phyloP scores from a whole-genome alignment of 2,797 vertebrate genomes.

The Acrossocheilus fasciatus region DNA sequence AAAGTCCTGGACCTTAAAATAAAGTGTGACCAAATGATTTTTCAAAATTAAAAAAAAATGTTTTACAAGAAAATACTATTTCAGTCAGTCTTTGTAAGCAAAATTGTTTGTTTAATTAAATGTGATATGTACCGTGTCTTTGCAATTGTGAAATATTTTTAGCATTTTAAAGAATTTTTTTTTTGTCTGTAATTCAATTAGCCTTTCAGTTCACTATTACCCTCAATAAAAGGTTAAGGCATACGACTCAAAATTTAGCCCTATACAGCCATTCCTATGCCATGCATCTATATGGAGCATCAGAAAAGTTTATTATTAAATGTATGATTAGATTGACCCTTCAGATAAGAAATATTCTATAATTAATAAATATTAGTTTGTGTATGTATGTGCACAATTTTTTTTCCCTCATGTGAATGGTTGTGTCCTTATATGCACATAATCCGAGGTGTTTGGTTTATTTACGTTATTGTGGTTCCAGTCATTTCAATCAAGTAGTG shows the following conservation, averaged over 20 bases:
- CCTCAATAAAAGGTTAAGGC: not conserved
- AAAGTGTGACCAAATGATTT: not conserved
- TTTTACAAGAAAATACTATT: not conserved
- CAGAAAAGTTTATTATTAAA: not conserved
- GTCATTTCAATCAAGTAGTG: conserved; percentile 74
- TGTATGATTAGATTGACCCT: not conserved
- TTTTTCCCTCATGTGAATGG: not conserved
- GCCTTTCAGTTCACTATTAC: not conserved
- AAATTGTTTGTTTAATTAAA: not conserved
- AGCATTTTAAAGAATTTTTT: no score
- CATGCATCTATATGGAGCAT: not conserved
- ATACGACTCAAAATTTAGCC: not conserved
- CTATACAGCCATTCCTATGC: not conserved
- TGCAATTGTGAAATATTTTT: not conserved
- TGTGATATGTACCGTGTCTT: no score
- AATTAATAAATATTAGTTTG: not conserved
- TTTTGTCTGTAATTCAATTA: not conserved
- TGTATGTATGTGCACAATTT: no score
- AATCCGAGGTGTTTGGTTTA: not conserved
- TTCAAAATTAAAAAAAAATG: not conserved
- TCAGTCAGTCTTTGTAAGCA: not conserved
- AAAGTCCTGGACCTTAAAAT: not conserved
- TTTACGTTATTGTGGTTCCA: not conserved
- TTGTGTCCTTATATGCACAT: not conserved
- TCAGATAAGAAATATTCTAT: not conserved